Evolutionary conservation across 2,797 vertebrate species (phyloP).

Genomic region (Onychomys torridus): DNA sequence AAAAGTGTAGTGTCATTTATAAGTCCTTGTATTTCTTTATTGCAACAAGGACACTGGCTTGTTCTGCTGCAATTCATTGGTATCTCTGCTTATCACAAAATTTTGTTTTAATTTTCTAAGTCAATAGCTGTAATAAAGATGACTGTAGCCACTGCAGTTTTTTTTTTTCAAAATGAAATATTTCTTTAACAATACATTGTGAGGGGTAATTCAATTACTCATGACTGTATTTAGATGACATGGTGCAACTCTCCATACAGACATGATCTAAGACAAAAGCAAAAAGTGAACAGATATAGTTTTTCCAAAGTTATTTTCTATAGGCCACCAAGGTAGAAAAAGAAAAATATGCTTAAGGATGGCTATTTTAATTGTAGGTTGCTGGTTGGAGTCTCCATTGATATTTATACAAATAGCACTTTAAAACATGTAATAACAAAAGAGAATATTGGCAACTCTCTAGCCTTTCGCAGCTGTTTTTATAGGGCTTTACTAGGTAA

Average conservation of each 20-base stretch:
- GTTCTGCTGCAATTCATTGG: not conserved
- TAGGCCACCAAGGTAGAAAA: slow-evolving; percentile 64
- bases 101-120: not conserved
- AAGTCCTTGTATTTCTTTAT: not conserved
- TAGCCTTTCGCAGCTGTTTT: slow-evolving; percentile 77
- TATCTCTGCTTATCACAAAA: not conserved
- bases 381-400: slow-evolving; percentile 47
- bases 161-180: not conserved
- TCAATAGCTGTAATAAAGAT: not conserved
- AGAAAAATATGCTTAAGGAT: slow-evolving; percentile 54
- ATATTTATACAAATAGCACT: slow-evolving; percentile 37
- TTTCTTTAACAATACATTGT: not conserved
- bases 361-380: slow-evolving; percentile 69
- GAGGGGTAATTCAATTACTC: not conserved
- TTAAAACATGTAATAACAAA: slow-evolving; percentile 66
- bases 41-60: not conserved
- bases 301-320: not conserved
- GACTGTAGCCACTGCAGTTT: not conserved
- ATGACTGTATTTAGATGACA: not conserved
- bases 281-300: not conserved
- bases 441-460: slow-evolving; percentile 67
- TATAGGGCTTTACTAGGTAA: slow-evolving; percentile 79
- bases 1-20: not conserved
- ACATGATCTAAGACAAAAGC: not conserved
- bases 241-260: not conserved